Evolutionary conservation across 2,797 vertebrate species (phyloP), one percentile per base, ranked within the genome.

Genomic region (Euthynnus affinis): DNA sequence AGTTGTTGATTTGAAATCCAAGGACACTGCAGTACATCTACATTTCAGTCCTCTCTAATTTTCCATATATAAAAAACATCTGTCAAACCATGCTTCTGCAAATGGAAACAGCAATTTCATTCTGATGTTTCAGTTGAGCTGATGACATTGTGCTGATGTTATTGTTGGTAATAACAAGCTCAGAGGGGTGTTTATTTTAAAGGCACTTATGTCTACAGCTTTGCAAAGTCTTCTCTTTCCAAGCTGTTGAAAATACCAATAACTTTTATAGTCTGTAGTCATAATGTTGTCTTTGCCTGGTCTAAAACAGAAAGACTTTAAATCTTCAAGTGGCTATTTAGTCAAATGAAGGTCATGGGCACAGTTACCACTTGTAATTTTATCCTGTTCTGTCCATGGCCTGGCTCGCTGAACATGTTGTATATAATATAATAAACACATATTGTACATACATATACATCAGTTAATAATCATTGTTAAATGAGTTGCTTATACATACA

Each of bases 121-220:
- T 85, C 56, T 59, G 85, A 90, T 86, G 85, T 77, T 83, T 91
- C 57, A 87, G 72, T 18, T 18, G 87, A 23, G 71, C 70, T 85
- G 85, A 90, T 90, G 87, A 89, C 88, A 90, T 90, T 84, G 87
- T 60, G 66, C 74, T 87, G 89, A 89, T 90, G 89, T 84, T 91
- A 86, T 81, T 88, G 87, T 82, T 81, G 87, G 88, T 88, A 89
- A 92, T 90, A 85, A 85, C 74, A 80, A 76, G 78, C 85, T 89
- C 87, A 85, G 81, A 88, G 80, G 82, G 83, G 81, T 92, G 84
- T 91, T 93, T 92, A 86, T 90, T 90, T 87, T 89, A 90, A 87
- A 92, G 75, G 80, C 87, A 87, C 84, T 89, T 86, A 61, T 67
- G 83, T 86, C 75, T 82, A 75, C 53, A 76, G 90, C 85, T 83